A percentile compares a stretch with the other conserved stretches of the same genome.
Evolutionary conservation across 2,888 invertebrate genomes (phyloP).

Genomic region (Zonitis immaculata): DNA sequence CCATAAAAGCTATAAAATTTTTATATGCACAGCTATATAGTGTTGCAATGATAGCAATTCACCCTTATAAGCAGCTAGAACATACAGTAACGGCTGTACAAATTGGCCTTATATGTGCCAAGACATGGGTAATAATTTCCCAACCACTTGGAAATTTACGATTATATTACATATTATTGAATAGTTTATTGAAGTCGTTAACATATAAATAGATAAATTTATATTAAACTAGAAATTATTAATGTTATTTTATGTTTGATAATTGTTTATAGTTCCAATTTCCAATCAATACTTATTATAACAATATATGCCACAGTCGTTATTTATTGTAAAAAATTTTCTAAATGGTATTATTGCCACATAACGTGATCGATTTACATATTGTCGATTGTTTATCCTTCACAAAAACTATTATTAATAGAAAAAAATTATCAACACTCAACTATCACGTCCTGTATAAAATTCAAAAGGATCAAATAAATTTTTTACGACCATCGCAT

Average conservation of each 20-base stretch:
- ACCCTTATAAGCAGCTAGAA: conserved; percentile 9
- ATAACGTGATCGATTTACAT: neutral
- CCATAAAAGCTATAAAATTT: too few relatives aligned
- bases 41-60: neutral
- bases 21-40: too few relatives aligned
- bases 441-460: too few relatives aligned
- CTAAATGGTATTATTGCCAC: neutral
- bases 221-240: neutral
- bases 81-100: conserved; percentile 15
- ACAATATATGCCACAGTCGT: neutral
- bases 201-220: conserved; percentile 6
- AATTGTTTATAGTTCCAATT: neutral
- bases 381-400: too few relatives aligned
- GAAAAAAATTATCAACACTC: too few relatives aligned
- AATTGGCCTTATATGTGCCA: conserved; percentile 14
- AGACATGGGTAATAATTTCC: conserved; percentile 10
- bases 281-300: neutral
- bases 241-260: neutral
- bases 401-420: too few relatives aligned
- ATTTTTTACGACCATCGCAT: too few relatives aligned
- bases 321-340: neutral
- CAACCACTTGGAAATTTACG: conserved; percentile 10
- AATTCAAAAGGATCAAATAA: too few relatives aligned
- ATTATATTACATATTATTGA: neutral
- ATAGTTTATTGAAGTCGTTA: conserved; percentile 16